These are phyloP conservation scores for Cynoglossus semilaevis DNA, from an alignment of 2,113 vertebrate species.

Conservation along the genomic window DNA sequence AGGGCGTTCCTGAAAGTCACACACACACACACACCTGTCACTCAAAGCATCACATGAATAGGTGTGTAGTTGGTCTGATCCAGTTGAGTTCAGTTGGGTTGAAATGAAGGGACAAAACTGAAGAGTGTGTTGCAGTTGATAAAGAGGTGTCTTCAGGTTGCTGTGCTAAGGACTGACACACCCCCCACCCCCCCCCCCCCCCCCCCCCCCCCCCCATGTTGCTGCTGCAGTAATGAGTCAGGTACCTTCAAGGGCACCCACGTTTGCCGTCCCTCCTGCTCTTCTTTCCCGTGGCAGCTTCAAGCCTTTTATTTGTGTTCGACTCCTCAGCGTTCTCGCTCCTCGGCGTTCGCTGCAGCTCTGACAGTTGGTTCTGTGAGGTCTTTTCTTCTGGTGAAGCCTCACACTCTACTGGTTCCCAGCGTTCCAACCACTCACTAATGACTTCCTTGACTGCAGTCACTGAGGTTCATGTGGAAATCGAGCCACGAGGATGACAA, in stretches of 20 bases:
- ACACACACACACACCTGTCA: conserved; percentile 43
- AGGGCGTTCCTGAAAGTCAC: too few relatives aligned
- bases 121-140: too few relatives aligned
- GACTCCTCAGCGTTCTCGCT: conserved; percentile 7
- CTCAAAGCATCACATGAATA: conserved; percentile 33
- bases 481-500: conserved; percentile 49
- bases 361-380: conserved; percentile 21
- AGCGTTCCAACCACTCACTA: conserved; percentile 19
- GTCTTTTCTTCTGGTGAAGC: conserved; percentile 13
- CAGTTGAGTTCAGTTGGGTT: too few relatives aligned
- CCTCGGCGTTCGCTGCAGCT: conserved; percentile 36
- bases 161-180: too few relatives aligned
- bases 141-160: too few relatives aligned
- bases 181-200: too few relatives aligned
- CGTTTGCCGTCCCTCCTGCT: conserved; percentile 58
- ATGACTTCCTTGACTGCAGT: conserved; percentile 38
- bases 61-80: too few relatives aligned
- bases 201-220: too few relatives aligned
- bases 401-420: conserved; percentile 9
- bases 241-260: conserved; percentile 75
- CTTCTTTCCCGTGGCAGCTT: conserved; percentile 35
- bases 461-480: conserved; percentile 40
- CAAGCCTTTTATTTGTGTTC: conserved; percentile 7
- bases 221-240: conserved; percentile 74
- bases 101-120: too few relatives aligned